A percentile compares a stretch with the other conserved stretches of the same genome.
Conservation (phyloP, 1,140 invertebrate species). For the Lasioglossum baleicum region DNA sequence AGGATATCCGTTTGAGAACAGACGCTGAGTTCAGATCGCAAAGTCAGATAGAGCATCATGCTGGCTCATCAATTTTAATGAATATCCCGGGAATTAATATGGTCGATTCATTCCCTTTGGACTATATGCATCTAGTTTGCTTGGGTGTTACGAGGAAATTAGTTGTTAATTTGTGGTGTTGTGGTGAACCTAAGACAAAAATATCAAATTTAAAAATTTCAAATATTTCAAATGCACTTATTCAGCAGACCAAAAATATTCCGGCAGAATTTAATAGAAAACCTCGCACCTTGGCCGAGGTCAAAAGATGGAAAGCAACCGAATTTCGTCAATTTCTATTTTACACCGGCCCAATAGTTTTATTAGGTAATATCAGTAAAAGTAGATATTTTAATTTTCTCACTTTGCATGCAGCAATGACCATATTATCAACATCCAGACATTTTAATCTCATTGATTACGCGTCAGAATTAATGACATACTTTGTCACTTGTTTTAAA, state of each 20-base stretch:
- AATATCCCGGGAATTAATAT: not conserved
- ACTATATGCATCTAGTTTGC: not conserved
- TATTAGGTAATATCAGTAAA: not conserved
- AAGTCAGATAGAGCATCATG: not conserved
- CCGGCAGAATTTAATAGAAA: not conserved
- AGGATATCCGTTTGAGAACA: not conserved
- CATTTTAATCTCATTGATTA: not conserved
- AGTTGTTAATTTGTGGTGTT: too few species aligned
- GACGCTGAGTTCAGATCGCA: not conserved
- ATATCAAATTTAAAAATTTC: too few species aligned
- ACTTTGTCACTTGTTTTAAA: slow-evolving; percentile 46
- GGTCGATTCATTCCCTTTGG: not conserved
- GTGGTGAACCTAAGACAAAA: too few species aligned
- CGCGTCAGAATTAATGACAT: not conserved
- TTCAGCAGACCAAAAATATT: not conserved
- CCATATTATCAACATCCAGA: not conserved
- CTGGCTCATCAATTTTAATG: not conserved
- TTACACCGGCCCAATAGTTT: not conserved
- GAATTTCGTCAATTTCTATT: not conserved
- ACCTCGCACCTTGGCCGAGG: not conserved
- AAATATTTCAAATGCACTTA: not conserved
- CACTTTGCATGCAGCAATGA: not conserved
- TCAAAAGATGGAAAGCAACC: slow-evolving; percentile 1
- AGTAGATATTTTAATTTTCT: slow-evolving; percentile 21
- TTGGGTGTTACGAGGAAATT: not conserved